Evolutionary conservation across 2,888 invertebrate genomes (phyloP), one percentile per base, ranked within the genome.

Genomic region (Phalera bucephala): DNA sequence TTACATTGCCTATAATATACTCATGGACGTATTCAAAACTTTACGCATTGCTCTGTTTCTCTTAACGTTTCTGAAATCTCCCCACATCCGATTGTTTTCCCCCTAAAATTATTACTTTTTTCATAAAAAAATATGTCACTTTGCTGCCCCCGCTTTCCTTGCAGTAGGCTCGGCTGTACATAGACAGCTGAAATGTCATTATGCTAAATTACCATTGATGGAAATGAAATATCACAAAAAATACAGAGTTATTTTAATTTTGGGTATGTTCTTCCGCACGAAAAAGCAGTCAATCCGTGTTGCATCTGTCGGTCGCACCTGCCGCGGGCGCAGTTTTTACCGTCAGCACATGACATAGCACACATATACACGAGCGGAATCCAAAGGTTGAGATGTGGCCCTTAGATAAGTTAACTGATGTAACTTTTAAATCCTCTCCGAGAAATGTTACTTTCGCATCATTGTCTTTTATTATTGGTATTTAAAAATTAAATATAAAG

Each of bases 281-380:
- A 68, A 66, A n/a, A 70, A 59, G 61, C 50, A 59, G 58, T 64
- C 64, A 57, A 57, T 55, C 58, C 45, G 54, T 52, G 51, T 27
- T 36, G 64, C 81, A 80, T 80, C 81, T 80, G 79, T 71, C 64
- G 63, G 43, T 45, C 59, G 68, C 79, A 78, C 79, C 78, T 80
- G 76, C 73, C 72, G 64, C 27, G 7, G 28, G 9, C 36, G 55
- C 56, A 51, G 62, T 74, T 79, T 75, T 79, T 74, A 72, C 61
- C 46, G 59, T 59, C 54, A 56, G 57, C 32, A 51, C 57, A 52
- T 28, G 2, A 13, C 49, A 52, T 45, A 43, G n/a, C 33, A 29
- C 22, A 12, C 36, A 41, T 12, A 40, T 40, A 5, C 17, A 3
- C 17, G 17, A 5, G 17, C 17, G 5, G 3, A 23, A 37, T 31